Conservation (phyloP, 2,113 vertebrate species). For the Garra rufa region DNA sequence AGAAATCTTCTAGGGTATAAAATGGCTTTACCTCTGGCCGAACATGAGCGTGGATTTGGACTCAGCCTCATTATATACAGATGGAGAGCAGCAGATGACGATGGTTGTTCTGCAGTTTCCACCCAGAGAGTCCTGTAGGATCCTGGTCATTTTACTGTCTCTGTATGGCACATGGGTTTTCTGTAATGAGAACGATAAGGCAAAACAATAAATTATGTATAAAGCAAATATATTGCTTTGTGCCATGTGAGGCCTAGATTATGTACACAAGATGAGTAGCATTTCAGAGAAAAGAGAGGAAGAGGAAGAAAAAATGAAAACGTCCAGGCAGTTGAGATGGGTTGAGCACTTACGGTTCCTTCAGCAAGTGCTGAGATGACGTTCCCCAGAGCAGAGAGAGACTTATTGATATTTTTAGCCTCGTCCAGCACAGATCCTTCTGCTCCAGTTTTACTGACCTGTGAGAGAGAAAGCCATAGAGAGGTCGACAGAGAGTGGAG, state of each 20-base stretch:
- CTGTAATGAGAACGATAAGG: constrained; percentile 66
- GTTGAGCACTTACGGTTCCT: constrained; percentile 83
- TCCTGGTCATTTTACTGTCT: constrained; percentile 98
- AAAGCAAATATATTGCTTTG: not conserved
- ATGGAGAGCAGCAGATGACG: constrained; percentile 96
- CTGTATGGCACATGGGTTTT: constrained; percentile 96
- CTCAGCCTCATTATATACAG: constrained; percentile 93
- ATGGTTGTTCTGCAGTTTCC: constrained; percentile 98
- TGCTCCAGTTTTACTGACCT: constrained; percentile 99
- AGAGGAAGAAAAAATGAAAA: not conserved
- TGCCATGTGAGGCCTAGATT: not conserved
- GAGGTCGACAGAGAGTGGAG: not conserved
- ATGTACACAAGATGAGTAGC: not conserved
- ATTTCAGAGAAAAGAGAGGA: not conserved
- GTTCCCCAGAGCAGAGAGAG: constrained; percentile 94
- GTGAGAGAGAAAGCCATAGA: constrained; percentile 33
- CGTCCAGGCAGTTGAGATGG: not conserved
- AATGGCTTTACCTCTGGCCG: constrained; percentile 84
- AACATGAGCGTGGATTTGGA: constrained; percentile 97
- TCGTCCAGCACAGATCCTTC: constrained; percentile 95
- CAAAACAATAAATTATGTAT: not conserved
- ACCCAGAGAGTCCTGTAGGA: constrained; percentile 96
- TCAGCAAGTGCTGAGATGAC: constrained; percentile 96
- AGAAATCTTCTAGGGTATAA: not conserved
- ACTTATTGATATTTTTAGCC: constrained; percentile 99